Evolutionary conservation across 2,888 invertebrate species (phyloP), one percentile per base, ranked within the genome.

Genomic region (Pterostichus madidus): DNA sequence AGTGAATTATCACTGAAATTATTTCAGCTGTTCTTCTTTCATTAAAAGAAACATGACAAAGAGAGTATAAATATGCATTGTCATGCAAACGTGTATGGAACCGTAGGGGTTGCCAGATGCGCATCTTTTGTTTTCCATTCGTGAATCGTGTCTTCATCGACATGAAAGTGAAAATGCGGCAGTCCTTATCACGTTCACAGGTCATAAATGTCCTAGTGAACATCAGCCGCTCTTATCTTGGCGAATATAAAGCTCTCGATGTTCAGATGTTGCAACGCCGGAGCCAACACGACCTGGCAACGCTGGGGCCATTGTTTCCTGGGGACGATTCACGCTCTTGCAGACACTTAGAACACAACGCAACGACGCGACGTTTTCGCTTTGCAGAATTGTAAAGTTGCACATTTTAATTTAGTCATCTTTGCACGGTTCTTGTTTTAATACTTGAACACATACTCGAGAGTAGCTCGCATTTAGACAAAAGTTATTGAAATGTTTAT

Each of bases 141-240:
- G 0, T 24, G 68, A 39, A 68, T 68, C 64, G 49, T 80, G 77
- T 56, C 52, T 64, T 80, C 79, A 80, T 80, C 64, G 79, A 79
- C 79, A 46, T 79, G 79, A 80, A 80, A 80, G 68, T 80, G 64
- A 80, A 80, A 80, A 49, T 80, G 64, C 46, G 61, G 61, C 31
- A 5, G 64, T 32, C 31, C 64, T 68, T 64, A 49, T 52, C 64
- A 52, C 79, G 79, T 80, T 80, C 64, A 80, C 49, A 80, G 79
- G 68, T 80, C 79, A 80, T 80, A 68, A 80, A 80, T 80, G 79
- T 68, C 79, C 64, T 64, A 49, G 46, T 52, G 79, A 46, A 80
- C 79, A 80, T 80, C 64, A 64, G 52, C 32, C 46, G 46, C 79
- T 52, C 49, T 80, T 80, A 68, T 68, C 79, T 77, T n/a, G 46